Evolutionary conservation across 2,888 invertebrate species (phyloP).

Genomic region (Artemia sinica): DNA sequence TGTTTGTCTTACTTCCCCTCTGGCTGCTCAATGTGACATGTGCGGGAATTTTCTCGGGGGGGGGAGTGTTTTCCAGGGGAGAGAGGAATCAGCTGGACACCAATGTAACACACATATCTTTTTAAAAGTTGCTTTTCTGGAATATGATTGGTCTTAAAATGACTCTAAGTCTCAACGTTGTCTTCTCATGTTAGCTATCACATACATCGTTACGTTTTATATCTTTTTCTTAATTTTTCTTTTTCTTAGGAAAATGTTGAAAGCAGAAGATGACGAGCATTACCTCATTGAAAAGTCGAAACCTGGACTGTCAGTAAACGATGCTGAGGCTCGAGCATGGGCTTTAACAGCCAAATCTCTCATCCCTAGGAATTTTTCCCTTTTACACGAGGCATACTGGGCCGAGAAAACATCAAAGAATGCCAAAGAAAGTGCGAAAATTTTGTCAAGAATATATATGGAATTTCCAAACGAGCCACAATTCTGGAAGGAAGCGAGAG

Average conservation of each 20-base stretch:
- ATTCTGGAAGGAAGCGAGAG: not conserved
- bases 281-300: not conserved
- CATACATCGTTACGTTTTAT: too few species aligned
- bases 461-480: conserved; percentile 13
- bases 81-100: too few species aligned
- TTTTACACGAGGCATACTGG: not conserved
- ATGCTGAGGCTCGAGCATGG: not conserved
- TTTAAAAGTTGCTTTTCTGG: too few species aligned
- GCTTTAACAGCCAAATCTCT: conserved; percentile 10
- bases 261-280: not conserved
- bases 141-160: too few species aligned
- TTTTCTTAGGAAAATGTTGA: not conserved
- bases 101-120: too few species aligned
- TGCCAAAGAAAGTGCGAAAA: conserved; percentile 8
- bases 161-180: too few species aligned
- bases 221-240: too few species aligned
- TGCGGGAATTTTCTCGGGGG: too few species aligned
- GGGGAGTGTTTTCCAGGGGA: too few species aligned
- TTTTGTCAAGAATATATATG: not conserved
- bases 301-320: not conserved
- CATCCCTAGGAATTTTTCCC: conserved; percentile 4
- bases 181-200: too few species aligned
- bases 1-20: too few species aligned
- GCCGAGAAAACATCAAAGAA: not conserved
- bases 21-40: too few species aligned